Base-by-base conservation (phyloP, 2,888 invertebrate genomes). In the Hermodice carunculata region DNA sequence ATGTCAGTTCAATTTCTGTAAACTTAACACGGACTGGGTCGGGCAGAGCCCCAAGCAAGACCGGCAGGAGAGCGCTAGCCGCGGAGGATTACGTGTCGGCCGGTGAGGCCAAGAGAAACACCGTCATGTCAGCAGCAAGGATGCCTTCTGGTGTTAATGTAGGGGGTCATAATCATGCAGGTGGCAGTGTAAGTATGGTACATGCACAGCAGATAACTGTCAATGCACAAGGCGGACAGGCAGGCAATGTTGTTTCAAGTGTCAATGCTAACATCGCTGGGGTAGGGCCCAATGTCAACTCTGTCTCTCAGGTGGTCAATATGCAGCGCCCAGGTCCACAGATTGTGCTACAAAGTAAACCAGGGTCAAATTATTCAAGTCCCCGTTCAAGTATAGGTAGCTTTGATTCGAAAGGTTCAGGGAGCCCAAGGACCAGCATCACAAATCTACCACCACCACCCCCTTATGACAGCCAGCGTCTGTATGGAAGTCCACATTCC, bases 371-470 rank as follows among this genome's bases (percentile, higher is more conserved):
- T 44, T 65, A 58, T 42, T 66, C 66, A 26, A 66, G 71, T 40
- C 66, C 69, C 3, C 51, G 69, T 14, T 67, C 71, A 37, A 71
- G 66, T 57, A 58, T 66, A 19, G 66, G 66, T 6, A 71, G 71
- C 48, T 64, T 61, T 28, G 73, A 69, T 26, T 72, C 73, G 1
- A 69, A 73, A 43, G 61, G 65, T 22, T 71, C 73, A 5, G 66
- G 67, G 8, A 64, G 64, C 46, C 64, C 64, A 22, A 59, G 64
- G 48, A 42, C 53, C 24, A 58, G 56, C 19, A 29, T 59, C 19
- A 64, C 66, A n/a, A 65, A 66, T 48, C 57, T 56, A 24, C 62
- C 61, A 31, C 60, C 63, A 31, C 67, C 69, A 40, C 46, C 63
- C n/a, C 60, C 54, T 8, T 68, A 72, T 56, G 66, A 68, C 32